Evolutionary conservation across 2,797 vertebrate species (phyloP), one percentile per base, ranked within the genome.

Genomic region (Trachops cirrhosus): DNA sequence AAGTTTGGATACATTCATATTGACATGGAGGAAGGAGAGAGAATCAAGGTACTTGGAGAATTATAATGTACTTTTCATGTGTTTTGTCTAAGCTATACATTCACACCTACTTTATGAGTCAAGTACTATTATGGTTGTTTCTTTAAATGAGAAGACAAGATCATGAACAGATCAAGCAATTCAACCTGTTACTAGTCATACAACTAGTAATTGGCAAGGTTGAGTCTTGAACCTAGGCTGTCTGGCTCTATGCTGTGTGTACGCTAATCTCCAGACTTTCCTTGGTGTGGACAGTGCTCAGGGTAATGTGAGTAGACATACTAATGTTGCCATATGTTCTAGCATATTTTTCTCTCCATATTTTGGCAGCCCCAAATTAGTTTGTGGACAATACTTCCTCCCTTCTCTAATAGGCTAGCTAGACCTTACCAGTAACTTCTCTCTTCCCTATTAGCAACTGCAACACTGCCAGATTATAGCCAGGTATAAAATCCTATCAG

Each of bases 101-200:
- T 24, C 16, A 50, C 10, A 71, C 9, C 16, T 74, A 67, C 26
- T 8, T 88, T 77, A 91, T 88, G 29, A 91, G 34, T 34, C 48
- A 86, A 82, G 39, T 54, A 3, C 3, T 88, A 46, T 32, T 93
- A 50, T 73, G 5, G 1, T 74, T 79, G 29, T 59, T 82, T 85
- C 41, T 39, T 77, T 93, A 88, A 93, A 94, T 68, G 68, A 83
- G 74, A 87, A 93, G 89, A 44, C 29, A 70, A 37, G 11, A 59
- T 93, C 39, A 75, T 44, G 94, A 46, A 34, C 26, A 84, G n/a
- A 9, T 73, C 57, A 91, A 59, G 21, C 86, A 87, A 79, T 29
- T 90, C 24, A 93, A 93, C 19, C 52, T 54, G 50, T 54, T 54
- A 54, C 21, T 22, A 15, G 50, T 91, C 73, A 92, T 59, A 80